Conservation (phyloP, 2,113 vertebrate species). For the Prolemur simus region DNA sequence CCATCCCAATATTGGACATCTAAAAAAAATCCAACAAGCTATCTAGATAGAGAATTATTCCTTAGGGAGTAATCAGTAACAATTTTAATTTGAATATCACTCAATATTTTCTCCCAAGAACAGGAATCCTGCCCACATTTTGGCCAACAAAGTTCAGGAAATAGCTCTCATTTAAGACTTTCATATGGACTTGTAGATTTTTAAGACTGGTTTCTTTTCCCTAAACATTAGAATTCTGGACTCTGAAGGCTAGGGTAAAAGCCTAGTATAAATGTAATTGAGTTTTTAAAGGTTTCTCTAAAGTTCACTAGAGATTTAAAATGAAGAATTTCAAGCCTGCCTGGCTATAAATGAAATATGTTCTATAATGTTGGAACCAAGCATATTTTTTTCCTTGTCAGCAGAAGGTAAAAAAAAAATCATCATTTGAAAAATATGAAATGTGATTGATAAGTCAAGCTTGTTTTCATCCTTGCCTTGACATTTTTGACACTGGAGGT, state of each 20-base stretch:
- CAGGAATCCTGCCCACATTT: neutral
- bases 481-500: conserved; percentile 24
- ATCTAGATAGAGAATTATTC: neutral
- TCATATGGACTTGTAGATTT: neutral
- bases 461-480: conserved; percentile 5
- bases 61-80: neutral
- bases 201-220: neutral
- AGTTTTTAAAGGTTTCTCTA: conserved; percentile 77
- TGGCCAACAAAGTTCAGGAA: neutral
- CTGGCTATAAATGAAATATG: conserved; percentile 70
- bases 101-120: neutral
- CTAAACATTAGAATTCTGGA: conserved; percentile 53
- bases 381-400: conserved; percentile 59
- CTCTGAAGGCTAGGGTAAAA: neutral
- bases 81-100: neutral
- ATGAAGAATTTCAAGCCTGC: conserved; percentile 70
- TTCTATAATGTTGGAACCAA: conserved; percentile 69
- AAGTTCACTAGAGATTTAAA: conserved; percentile 72
- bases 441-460: conserved; percentile 56
- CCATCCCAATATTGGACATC: neutral
- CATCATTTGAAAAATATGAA: conserved; percentile 34
- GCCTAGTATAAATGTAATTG: conserved; percentile 56
- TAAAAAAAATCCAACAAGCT: neutral
- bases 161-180: neutral
- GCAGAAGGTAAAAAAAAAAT: conserved; percentile 47